Conservation (phyloP, 2,888 invertebrate species). For the Piscicola geometra region DNA sequence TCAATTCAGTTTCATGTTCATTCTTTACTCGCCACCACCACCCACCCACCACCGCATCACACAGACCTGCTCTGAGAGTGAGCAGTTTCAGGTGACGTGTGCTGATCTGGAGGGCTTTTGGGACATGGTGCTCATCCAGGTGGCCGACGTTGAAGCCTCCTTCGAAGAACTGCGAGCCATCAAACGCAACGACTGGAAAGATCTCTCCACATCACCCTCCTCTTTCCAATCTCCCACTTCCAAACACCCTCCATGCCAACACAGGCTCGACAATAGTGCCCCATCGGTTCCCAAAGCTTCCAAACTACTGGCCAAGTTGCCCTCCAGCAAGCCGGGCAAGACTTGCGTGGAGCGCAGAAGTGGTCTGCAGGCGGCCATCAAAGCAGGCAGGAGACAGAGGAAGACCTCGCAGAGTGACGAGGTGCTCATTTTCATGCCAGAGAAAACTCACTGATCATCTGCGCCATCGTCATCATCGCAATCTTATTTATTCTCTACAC, state of each 20-base stretch:
- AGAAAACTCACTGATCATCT: constrained; percentile 17
- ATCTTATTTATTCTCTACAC: no score
- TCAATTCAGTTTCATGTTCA: no score
- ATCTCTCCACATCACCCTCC: background rate
- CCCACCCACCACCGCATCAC: no score
- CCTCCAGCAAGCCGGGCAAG: constrained; percentile 42
- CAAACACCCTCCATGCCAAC: background rate
- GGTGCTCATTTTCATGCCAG: constrained; percentile 37
- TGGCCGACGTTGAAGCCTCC: constrained; percentile 74
- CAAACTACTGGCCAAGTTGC: constrained; percentile 28
- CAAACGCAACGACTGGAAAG: constrained; percentile 53
- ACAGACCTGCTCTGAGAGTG: constrained; percentile 67
- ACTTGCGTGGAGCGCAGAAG: constrained; percentile 66
- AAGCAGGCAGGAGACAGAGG: constrained; percentile 58
- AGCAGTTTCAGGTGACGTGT: constrained; percentile 79
- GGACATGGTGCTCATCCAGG: constrained; percentile 93
- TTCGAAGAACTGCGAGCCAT: constrained; percentile 61
- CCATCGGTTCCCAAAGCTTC: background rate
- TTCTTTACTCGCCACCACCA: no score
- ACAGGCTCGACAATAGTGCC: constrained; percentile 4
- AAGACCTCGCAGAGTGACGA: constrained; percentile 42
- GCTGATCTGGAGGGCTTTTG: constrained; percentile 92
- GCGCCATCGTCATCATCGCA: no score
- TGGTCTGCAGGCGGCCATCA: constrained; percentile 72
- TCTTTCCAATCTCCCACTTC: constrained; percentile 2